Conservation (phyloP, 1,140 invertebrate species). For the Hycleus phaleratus region DNA sequence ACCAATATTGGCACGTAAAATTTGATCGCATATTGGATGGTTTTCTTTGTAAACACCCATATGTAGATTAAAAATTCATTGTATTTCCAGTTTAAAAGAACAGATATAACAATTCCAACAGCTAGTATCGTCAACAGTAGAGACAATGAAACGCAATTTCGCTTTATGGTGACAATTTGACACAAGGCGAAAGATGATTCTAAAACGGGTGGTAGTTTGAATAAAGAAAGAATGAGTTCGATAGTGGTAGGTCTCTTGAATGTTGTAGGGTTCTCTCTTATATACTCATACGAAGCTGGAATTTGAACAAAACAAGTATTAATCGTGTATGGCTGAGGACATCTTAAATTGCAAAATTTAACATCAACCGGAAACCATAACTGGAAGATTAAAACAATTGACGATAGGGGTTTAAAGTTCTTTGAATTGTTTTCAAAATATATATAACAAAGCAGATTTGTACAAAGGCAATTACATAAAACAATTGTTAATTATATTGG, state of each 20-base stretch:
- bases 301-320: conserved; percentile 17
- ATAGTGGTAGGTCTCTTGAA: background rate
- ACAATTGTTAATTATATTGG: no score
- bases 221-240: background rate
- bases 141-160: conserved; percentile 17
- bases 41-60: no score
- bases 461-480: background rate
- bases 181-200: conserved; percentile 3
- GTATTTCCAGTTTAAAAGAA: no score
- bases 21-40: no score
- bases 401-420: no score
- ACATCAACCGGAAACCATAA: conserved; percentile 12
- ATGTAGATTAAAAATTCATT: no score
- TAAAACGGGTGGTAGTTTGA: conserved; percentile 3
- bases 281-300: conserved; percentile 13
- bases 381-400: conserved; percentile 10
- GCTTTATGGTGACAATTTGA: conserved; percentile 15
- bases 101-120: background rate
- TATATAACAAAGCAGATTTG: background rate
- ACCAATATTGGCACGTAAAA: no score
- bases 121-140: conserved; percentile 10
- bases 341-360: conserved; percentile 14
- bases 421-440: no score
- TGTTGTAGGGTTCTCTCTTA: conserved; percentile 8
- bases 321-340: conserved; percentile 9